These are phyloP conservation scores for Rhizoglyphus robini DNA, from an alignment of 1,140 invertebrate genomes.

Conservation along the genomic window DNA sequence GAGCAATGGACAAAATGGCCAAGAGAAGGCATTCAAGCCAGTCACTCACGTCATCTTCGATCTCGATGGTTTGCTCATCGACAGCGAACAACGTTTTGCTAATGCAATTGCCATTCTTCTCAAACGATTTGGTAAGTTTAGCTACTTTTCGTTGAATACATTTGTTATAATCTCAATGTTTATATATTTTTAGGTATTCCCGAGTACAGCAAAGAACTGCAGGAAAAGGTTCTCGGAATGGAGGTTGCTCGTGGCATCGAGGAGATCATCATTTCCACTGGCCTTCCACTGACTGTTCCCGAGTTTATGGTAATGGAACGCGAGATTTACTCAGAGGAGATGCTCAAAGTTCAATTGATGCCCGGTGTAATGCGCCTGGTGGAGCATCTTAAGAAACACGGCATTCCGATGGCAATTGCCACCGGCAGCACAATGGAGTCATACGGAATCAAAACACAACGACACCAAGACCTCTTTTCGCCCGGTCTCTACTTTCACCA, in stretches of 20 bases:
- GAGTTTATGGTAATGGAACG: slow-evolving; percentile 14
- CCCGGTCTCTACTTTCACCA: slow-evolving; percentile 20
- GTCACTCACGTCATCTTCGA: slow-evolving; percentile 25
- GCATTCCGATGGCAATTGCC: slow-evolving; percentile 23
- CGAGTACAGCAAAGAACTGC: slow-evolving; percentile 15
- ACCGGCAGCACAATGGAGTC: slow-evolving; percentile 10
- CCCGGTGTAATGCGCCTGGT: slow-evolving; percentile 22
- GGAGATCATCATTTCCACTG: slow-evolving; percentile 3
- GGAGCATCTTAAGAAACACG: slow-evolving; percentile 19
- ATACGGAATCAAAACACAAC: slow-evolving; percentile 12
- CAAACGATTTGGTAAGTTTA: slow-evolving; percentile 17
- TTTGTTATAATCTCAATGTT: background rate
- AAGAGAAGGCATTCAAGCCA: slow-evolving; percentile 16
- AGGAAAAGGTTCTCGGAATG: slow-evolving; percentile 16
- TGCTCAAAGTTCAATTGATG: slow-evolving; percentile 20
- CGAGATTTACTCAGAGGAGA: slow-evolving; percentile 9
- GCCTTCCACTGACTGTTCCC: slow-evolving; percentile 13
- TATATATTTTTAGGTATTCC: slow-evolving; percentile 1
- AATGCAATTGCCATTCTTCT: slow-evolving; percentile 11
- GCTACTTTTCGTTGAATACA: background rate
- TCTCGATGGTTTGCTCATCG: slow-evolving; percentile 22
- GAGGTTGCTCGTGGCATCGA: slow-evolving; percentile 15
- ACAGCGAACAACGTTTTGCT: slow-evolving; percentile 17
- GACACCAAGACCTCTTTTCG: slow-evolving; percentile 13
- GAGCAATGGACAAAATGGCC: background rate